A percentile compares a stretch with the other conserved stretches of the same genome.
These are phyloP conservation scores for Crax fasciolata DNA, from an alignment of 2,797 vertebrate species.

Conservation along the genomic window DNA sequence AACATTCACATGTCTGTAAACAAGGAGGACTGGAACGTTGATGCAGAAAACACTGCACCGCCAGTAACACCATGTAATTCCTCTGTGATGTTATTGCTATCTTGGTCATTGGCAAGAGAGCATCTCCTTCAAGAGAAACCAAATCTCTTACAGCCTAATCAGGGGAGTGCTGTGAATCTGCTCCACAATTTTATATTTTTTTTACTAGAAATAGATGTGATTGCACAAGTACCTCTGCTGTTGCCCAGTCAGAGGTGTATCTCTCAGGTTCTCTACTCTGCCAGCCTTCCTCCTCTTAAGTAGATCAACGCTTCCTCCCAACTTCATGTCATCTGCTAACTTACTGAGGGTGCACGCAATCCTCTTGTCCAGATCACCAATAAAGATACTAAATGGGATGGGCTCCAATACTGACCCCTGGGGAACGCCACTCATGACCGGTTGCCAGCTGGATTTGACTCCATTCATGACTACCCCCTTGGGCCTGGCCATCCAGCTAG, in stretches of 20 bases:
- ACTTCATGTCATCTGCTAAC: too few species aligned
- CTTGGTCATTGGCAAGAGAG: background rate
- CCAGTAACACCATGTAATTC: fast-evolving
- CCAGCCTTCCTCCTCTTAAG: too few species aligned
- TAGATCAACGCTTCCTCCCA: too few species aligned
- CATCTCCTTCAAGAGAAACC: background rate
- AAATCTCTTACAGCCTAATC: background rate
- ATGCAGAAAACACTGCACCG: fast-evolving
- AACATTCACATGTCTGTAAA: fast-evolving
- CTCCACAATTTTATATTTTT: background rate
- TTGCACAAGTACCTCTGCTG: background rate
- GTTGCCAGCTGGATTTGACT: too few species aligned
- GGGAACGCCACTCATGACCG: too few species aligned
- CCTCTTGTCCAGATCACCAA: too few species aligned
- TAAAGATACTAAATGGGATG: too few species aligned
- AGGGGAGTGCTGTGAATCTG: background rate
- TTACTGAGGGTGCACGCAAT: too few species aligned
- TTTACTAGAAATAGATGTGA: background rate
- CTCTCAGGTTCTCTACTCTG: background rate
- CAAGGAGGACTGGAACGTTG: background rate
- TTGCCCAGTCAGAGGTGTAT: background rate
- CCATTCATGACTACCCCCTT: too few species aligned
- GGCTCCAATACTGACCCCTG: background rate
- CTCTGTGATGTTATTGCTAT: fast-evolving
- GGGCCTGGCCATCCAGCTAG: too few species aligned